phyloP scores from a whole-genome alignment of 2,113 vertebrate species.

The Elephantulus edwardii region DNA sequence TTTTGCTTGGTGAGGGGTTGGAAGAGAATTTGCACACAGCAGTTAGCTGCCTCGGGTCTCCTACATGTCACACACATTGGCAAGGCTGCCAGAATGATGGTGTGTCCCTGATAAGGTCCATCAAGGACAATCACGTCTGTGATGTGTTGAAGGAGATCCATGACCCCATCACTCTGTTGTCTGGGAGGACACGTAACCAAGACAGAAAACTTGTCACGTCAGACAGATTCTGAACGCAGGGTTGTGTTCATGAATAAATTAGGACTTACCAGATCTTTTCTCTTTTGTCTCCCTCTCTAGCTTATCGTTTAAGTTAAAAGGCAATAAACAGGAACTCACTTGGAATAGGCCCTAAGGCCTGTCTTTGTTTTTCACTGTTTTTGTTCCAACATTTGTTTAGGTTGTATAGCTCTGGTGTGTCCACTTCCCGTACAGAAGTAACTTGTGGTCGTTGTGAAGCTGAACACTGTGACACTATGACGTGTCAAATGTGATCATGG shows the following conservation, averaged over 20 bases:
- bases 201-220: slow-evolving; percentile 21
- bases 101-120: slow-evolving; percentile 27
- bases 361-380: too few relatives aligned
- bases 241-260: slow-evolving; percentile 40
- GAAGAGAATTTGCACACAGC: slow-evolving; percentile 26
- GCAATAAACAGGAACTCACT: neutral
- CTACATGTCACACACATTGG: neutral
- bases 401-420: too few relatives aligned
- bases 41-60: neutral
- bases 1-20: slow-evolving; percentile 12
- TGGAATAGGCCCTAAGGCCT: too few relatives aligned
- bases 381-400: too few relatives aligned
- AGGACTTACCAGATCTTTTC: neutral
- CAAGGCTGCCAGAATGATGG: slow-evolving; percentile 49
- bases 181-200: neutral
- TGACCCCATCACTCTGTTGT: slow-evolving; percentile 42
- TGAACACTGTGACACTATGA: too few relatives aligned
- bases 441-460: too few relatives aligned
- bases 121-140: neutral
- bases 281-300: neutral
- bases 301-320: slow-evolving; percentile 37
- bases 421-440: too few relatives aligned
- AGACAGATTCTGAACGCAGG: neutral
- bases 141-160: neutral
- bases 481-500: too few relatives aligned